phyloP scores from a whole-genome alignment of 2,113 vertebrate genomes.

The Campylomormyrus tamandua region DNA sequence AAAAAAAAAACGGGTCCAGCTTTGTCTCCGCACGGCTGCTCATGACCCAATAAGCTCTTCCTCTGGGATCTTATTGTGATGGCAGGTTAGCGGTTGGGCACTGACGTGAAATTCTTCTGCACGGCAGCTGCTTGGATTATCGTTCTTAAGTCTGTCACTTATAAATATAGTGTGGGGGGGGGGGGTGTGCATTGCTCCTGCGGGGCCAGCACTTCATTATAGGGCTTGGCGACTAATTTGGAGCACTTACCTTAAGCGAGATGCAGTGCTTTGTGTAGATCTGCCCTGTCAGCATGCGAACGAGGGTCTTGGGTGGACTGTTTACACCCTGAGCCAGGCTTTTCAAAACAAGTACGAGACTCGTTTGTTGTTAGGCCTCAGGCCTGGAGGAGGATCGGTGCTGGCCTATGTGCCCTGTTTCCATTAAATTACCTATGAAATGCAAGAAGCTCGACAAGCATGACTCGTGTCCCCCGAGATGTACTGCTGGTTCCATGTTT shows the following conservation, averaged over 20 bases:
- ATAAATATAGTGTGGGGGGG: neutral
- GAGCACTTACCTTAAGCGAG: neutral
- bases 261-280: neutral
- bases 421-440: neutral
- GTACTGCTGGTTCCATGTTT: neutral
- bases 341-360: neutral
- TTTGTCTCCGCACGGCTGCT: slow-evolving; percentile 53
- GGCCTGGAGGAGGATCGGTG: neutral
- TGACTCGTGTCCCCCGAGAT: neutral
- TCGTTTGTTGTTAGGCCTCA: neutral
- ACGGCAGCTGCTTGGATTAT: slow-evolving; percentile 51
- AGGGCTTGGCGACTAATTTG: neutral
- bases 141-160: neutral
- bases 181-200: neutral
- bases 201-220: neutral
- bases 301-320: neutral
- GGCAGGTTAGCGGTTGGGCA: slow-evolving; percentile 54
- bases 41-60: slow-evolving; percentile 52
- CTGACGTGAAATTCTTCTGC: slow-evolving; percentile 54
- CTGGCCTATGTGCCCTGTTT: neutral
- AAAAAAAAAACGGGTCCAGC: slow-evolving; percentile 16
- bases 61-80: slow-evolving; percentile 56
- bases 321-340: neutral
- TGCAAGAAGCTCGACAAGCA: neutral
- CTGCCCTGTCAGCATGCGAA: neutral